These are phyloP conservation scores for cattle (Bos taurus) DNA, from an alignment of 2,113 vertebrate species.

Conservation along the genomic window DNA sequence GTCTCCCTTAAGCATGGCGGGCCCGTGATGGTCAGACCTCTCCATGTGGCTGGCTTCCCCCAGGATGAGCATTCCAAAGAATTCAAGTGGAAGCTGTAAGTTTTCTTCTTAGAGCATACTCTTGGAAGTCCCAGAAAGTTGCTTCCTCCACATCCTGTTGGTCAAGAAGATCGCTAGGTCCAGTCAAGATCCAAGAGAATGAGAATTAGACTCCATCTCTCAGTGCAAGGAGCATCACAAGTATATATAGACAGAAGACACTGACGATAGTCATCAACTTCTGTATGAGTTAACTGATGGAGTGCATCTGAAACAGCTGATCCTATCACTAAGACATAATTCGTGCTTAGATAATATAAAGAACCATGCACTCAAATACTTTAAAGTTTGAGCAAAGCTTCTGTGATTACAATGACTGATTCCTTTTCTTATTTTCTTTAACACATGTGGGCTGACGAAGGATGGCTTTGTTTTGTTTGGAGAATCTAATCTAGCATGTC, in stretches of 20 bases:
- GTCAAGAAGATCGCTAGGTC: neutral
- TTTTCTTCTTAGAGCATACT: neutral
- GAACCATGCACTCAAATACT: neutral
- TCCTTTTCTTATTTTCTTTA: neutral
- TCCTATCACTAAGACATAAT: neutral
- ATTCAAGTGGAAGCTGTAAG: neutral
- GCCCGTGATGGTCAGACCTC: neutral
- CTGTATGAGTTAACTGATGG: neutral
- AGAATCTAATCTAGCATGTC: neutral
- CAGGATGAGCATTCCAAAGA: neutral
- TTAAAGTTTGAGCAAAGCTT: neutral
- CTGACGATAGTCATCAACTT: neutral
- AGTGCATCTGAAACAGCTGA: neutral
- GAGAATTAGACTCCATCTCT: neutral
- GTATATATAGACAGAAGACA: neutral
- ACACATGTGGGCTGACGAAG: neutral
- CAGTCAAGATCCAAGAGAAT: neutral
- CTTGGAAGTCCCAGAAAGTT: neutral
- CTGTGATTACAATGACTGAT: neutral
- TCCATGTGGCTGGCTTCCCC: neutral
- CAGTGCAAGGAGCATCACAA: neutral
- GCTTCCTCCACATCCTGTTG: neutral
- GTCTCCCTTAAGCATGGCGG: neutral
- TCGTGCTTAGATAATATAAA: neutral
- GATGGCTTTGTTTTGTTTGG: neutral